phyloP scores from a whole-genome alignment of 2,113 vertebrate species.

The Scalopus aquaticus region DNA sequence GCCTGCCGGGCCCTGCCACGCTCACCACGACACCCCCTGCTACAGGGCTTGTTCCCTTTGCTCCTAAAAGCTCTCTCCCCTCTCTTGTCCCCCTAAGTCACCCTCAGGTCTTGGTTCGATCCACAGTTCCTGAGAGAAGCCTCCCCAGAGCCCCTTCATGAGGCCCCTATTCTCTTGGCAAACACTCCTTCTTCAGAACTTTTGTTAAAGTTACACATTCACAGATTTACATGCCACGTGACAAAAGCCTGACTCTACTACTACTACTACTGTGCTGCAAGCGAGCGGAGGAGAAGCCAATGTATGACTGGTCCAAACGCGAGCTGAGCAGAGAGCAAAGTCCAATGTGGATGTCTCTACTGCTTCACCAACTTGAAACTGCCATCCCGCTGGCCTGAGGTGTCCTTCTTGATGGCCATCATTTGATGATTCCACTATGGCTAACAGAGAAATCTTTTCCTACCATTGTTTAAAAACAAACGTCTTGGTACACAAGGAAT shows the following conservation, averaged over 20 bases:
- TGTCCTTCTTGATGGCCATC: not conserved
- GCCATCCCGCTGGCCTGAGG: not conserved
- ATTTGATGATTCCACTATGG: not conserved
- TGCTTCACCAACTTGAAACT: not conserved
- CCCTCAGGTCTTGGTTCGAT: not conserved
- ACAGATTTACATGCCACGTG: not conserved
- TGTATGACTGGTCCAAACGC: not conserved
- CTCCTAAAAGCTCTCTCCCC: not conserved
- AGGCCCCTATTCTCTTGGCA: not conserved
- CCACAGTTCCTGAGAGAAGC: not conserved
- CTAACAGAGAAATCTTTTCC: conserved; percentile 34
- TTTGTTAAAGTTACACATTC: conserved; percentile 22
- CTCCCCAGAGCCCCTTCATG: not conserved
- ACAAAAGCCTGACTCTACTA: conserved; percentile 14
- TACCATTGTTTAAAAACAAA: not conserved
- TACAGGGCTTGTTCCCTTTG: not conserved
- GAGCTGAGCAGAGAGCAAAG: not conserved
- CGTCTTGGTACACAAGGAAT: not conserved
- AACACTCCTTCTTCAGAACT: not conserved
- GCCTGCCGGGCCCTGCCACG: not conserved
- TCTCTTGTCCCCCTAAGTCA: not conserved
- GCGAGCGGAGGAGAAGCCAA: not conserved
- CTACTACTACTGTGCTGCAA: not conserved
- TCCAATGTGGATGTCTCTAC: not conserved
- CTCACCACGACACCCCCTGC: not conserved